phyloP scores from a whole-genome alignment of 2,113 vertebrate genomes.

The Poeciliopsis retropinna region DNA sequence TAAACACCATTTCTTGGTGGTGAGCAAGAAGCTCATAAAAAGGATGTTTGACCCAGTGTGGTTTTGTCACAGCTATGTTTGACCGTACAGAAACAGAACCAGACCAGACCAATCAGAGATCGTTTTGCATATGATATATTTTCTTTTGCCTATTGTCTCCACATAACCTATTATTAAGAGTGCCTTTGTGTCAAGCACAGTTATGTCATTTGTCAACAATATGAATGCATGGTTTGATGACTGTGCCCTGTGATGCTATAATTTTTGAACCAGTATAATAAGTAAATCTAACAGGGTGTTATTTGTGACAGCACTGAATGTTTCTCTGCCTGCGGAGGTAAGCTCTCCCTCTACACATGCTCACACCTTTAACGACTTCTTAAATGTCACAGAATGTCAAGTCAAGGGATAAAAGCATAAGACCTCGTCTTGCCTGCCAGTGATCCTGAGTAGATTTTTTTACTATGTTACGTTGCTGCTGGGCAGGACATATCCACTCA shows the following conservation, averaged over 20 bases:
- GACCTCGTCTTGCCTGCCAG: constrained; percentile 66
- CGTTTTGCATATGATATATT: constrained; percentile 42
- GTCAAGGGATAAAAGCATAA: constrained; percentile 72
- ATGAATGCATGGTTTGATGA: constrained; percentile 43
- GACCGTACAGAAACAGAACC: constrained; percentile 43
- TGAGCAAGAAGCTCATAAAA: constrained; percentile 75
- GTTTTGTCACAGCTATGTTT: constrained; percentile 56
- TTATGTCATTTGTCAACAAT: constrained; percentile 60
- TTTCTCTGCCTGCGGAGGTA: constrained; percentile 66
- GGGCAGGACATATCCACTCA: constrained; percentile 68
- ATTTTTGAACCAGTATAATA: constrained; percentile 62
- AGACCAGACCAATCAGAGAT: constrained; percentile 20
- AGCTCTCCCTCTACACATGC: constrained; percentile 51
- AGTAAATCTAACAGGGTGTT: constrained; percentile 65
- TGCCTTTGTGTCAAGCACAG: constrained; percentile 12
- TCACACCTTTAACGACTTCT: constrained; percentile 83
- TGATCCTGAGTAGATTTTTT: constrained; percentile 63
- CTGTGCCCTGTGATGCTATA: constrained; percentile 47
- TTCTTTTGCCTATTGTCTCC: constrained; percentile 30
- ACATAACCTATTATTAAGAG: background rate
- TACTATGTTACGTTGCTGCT: constrained; percentile 63
- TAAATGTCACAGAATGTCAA: constrained; percentile 85
- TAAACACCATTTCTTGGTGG: constrained; percentile 71
- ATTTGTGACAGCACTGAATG: constrained; percentile 70
- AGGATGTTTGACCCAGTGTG: constrained; percentile 48